These are phyloP conservation scores for Odontomyia ornata DNA, from an alignment of 2,888 invertebrate species.

Conservation along the genomic window DNA sequence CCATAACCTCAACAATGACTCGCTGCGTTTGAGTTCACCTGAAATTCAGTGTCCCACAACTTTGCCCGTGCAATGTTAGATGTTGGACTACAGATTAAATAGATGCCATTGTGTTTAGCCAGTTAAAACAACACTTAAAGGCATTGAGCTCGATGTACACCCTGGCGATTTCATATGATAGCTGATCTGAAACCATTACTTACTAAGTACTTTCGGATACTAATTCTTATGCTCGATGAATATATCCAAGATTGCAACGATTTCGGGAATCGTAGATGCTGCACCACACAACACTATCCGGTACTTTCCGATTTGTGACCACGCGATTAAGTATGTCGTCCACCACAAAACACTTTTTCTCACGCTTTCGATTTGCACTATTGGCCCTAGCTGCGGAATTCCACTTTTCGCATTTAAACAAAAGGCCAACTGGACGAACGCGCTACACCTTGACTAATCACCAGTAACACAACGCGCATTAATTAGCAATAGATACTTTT, in stretches of 20 bases:
- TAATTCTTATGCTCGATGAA: background rate
- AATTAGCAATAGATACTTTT: slow-evolving; percentile 23
- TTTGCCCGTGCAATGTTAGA: background rate
- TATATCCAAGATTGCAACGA: background rate
- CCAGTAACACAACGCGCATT: background rate
- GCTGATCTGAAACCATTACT: background rate
- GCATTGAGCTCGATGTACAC: background rate
- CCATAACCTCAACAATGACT: too few species aligned
- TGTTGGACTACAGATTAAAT: background rate
- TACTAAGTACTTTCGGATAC: background rate
- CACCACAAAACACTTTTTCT: slow-evolving; percentile 2
- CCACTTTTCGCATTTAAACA: background rate
- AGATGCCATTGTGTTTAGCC: background rate
- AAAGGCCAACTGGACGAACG: slow-evolving; percentile 5
- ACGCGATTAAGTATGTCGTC: background rate
- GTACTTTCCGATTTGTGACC: background rate
- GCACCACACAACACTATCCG: background rate
- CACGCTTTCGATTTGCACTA: background rate
- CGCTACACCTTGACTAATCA: slow-evolving; percentile 5
- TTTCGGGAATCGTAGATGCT: background rate
- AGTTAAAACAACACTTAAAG: background rate
- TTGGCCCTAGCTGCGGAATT: background rate
- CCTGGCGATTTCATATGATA: background rate
- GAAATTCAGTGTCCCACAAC: background rate
- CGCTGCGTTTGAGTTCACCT: background rate